phyloP scores from a whole-genome alignment of 2,113 vertebrate species.

The Embiotoca jacksoni region DNA sequence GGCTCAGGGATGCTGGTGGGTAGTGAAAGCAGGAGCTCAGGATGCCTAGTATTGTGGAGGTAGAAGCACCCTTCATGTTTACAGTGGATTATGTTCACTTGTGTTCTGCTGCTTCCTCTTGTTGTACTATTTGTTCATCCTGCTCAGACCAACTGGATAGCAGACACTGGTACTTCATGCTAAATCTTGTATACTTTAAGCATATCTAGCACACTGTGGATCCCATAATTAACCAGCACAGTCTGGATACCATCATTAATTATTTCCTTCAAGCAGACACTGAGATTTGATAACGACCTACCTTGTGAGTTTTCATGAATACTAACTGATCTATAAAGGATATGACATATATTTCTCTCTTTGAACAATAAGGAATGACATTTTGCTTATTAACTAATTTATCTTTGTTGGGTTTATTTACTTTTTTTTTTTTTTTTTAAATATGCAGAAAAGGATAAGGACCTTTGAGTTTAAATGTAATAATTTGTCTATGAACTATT shows the following conservation, averaged over 20 bases:
- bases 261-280: not conserved
- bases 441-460: not conserved
- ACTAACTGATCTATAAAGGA: not conserved
- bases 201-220: not conserved
- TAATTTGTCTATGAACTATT: not conserved
- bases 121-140: not conserved
- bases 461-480: not conserved
- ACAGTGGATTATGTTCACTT: constrained; percentile 21
- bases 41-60: not conserved
- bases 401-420: not conserved
- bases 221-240: not conserved
- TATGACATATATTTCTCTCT: not conserved
- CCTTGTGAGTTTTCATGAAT: not conserved
- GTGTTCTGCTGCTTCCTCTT: constrained; percentile 14
- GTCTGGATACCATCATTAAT: not conserved
- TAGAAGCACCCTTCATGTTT: constrained; percentile 12
- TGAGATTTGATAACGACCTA: not conserved
- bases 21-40: not conserved
- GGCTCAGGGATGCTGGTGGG: constrained; percentile 19
- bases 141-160: not conserved
- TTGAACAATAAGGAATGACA: not conserved
- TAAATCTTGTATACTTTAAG: constrained; percentile 12
- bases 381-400: not conserved
- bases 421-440: not conserved
- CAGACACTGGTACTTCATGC: constrained; percentile 3